Evolutionary conservation across 2,888 invertebrate species (phyloP).

Genomic region (Eudasyphora cyanicolor): DNA sequence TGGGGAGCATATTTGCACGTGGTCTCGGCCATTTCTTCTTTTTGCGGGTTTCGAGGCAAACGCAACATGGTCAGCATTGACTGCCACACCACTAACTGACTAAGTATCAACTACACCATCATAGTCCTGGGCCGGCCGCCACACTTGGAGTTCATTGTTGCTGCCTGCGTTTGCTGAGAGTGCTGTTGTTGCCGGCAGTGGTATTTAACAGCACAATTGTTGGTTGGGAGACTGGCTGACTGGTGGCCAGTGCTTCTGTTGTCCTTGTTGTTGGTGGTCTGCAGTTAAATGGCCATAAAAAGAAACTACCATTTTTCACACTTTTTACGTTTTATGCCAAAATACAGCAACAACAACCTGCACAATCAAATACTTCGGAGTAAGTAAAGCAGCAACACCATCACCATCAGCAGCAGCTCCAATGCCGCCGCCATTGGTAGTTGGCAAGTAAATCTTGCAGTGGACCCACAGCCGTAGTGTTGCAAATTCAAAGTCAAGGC

Average conservation of each 20-base stretch:
- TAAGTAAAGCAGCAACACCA: slow-evolving; percentile 5
- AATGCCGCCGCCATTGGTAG: background rate
- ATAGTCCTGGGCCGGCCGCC: background rate
- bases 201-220: slow-evolving; percentile 47
- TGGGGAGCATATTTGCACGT: slow-evolving; percentile 58
- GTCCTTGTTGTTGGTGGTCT: slow-evolving; percentile 26
- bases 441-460: background rate
- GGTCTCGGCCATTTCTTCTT: slow-evolving; percentile 16
- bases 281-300: slow-evolving; percentile 55
- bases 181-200: slow-evolving; percentile 15
- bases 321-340: slow-evolving; percentile 48
- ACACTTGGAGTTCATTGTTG: background rate
- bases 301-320: slow-evolving; percentile 62
- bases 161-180: slow-evolving; percentile 2
- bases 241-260: background rate
- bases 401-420: slow-evolving; percentile 19
- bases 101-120: background rate
- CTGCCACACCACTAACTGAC: background rate
- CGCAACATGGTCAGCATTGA: slow-evolving; percentile 51
- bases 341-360: slow-evolving; percentile 27
- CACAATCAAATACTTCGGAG: background rate
- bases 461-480: slow-evolving; percentile 15
- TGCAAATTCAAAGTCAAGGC: slow-evolving; percentile 68
- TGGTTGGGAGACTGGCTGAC: slow-evolving; percentile 33
- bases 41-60: slow-evolving; percentile 41